These are phyloP conservation scores for Odontophorus gujanensis DNA, from an alignment of 2,113 vertebrate species.

Conservation along the genomic window DNA sequence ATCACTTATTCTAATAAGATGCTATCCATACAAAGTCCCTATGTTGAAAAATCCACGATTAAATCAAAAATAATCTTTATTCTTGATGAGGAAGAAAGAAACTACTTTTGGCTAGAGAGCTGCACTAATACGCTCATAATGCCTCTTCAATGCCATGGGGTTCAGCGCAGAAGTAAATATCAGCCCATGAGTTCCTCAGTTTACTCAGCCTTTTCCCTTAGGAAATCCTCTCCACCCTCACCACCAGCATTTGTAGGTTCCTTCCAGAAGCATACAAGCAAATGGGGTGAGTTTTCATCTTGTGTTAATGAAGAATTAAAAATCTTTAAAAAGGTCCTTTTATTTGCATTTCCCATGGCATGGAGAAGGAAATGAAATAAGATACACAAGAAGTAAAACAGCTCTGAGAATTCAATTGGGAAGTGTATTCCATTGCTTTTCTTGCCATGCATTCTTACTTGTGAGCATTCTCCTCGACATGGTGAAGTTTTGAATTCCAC, in stretches of 20 bases:
- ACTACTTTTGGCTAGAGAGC: neutral
- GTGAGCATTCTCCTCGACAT: neutral
- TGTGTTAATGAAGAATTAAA: no score
- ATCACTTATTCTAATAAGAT: conserved; percentile 22
- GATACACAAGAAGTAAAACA: neutral
- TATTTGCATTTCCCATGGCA: neutral
- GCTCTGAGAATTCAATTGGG: neutral
- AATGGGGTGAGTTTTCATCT: neutral
- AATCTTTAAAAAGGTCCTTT: no score
- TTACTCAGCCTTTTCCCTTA: neutral
- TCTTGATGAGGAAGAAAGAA: neutral
- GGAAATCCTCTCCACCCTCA: neutral
- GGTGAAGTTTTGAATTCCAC: neutral
- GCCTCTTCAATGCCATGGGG: neutral
- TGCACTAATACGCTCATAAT: neutral
- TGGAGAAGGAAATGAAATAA: neutral
- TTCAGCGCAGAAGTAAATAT: neutral
- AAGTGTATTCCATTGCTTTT: neutral
- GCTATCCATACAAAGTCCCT: neutral
- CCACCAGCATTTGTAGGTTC: neutral
- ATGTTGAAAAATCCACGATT: neutral
- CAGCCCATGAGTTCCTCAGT: neutral
- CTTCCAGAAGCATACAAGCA: neutral
- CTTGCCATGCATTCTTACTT: neutral
- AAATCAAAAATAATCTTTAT: conserved; percentile 11